A percentile compares a stretch with the other conserved stretches of the same genome.
Evolutionary conservation across 35 echinoderm and acorn worm species (phyloP).

Genomic region (Holothuria glaberrima): DNA sequence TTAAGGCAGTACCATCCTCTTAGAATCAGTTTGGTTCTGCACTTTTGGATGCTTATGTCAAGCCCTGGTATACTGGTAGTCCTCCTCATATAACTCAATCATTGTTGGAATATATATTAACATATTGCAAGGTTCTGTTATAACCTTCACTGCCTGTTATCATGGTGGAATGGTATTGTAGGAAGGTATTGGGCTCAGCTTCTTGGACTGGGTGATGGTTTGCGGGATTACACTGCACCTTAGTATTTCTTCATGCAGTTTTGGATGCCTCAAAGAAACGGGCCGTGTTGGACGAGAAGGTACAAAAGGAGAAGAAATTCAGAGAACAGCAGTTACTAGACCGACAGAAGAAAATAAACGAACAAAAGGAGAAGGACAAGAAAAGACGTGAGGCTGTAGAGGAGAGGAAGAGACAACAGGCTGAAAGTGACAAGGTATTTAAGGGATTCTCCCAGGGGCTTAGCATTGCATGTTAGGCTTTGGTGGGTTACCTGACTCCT

Average conservation of each 20-base stretch:
- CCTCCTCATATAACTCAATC: no score
- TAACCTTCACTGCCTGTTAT: no score
- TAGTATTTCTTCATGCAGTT: constrained; percentile 25
- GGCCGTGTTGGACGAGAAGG: constrained; percentile 25
- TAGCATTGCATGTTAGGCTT: background rate
- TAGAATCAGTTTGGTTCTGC: no score
- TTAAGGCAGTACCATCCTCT: no score
- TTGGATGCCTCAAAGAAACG: constrained; percentile 53
- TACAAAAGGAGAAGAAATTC: constrained; percentile 47
- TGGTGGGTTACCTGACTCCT: background rate
- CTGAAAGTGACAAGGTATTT: constrained; percentile 30
- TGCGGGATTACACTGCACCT: constrained; percentile 8
- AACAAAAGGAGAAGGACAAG: constrained; percentile 44
- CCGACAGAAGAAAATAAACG: constrained; percentile 51
- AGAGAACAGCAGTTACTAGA: constrained; percentile 43
- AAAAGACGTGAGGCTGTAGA: constrained; percentile 41
- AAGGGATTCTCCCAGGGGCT: background rate
- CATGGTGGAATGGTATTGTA: no score
- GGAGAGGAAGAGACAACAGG: constrained; percentile 36
- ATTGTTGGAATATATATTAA: no score
- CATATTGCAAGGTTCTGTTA: no score
- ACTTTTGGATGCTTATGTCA: no score
- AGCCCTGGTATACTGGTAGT: no score
- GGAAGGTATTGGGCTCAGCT: no score
- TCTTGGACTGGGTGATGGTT: background rate